Evolutionary conservation across 2,797 vertebrate species (phyloP).

Genomic region (Ctenochaetus hawaiiensis): DNA sequence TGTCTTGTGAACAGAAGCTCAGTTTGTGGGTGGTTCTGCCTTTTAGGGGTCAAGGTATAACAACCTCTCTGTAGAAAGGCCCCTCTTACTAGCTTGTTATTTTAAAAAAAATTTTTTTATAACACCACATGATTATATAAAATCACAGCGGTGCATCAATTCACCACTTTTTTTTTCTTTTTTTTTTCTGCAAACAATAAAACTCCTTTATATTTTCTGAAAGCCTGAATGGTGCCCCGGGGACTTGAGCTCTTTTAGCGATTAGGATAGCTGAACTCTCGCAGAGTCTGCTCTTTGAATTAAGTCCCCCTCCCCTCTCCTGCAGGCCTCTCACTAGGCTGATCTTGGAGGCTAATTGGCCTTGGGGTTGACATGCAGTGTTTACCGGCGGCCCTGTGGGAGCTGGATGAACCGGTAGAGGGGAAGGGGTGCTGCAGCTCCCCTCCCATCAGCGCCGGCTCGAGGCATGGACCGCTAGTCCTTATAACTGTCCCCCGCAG

Average conservation of each 20-base stretch:
- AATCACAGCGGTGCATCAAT: conserved; percentile 57
- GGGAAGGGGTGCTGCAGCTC: conserved; percentile 50
- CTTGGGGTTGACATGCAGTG: conserved; percentile 72
- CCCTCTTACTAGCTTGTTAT: conserved; percentile 33
- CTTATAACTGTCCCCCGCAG: conserved; percentile 59
- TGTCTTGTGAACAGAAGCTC: conserved; percentile 24
- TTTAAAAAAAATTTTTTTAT: conserved; percentile 50
- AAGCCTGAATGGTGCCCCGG: conserved; percentile 66
- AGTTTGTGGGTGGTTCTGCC: conserved; percentile 55
- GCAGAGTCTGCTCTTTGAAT: conserved; percentile 76
- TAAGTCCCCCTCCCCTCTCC: conserved; percentile 73
- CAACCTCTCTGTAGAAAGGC: conserved; percentile 37
- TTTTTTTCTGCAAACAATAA: conserved; percentile 58
- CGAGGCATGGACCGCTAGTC: conserved; percentile 57
- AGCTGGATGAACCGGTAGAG: conserved; percentile 59
- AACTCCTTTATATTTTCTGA: conserved; percentile 69
- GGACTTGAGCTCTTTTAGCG: conserved; percentile 71
- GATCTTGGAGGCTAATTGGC: conserved; percentile 82
- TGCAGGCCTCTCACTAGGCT: conserved; percentile 59
- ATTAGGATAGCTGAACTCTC: conserved; percentile 80
- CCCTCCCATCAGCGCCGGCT: conserved; percentile 46
- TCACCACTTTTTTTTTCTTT: conserved; percentile 15
- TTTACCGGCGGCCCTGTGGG: conserved; percentile 75
- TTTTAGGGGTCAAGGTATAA: conserved; percentile 46
- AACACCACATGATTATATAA: conserved; percentile 56